These are phyloP conservation scores for Halictus ligatus DNA, from an alignment of 2,888 invertebrate species.

Conservation along the genomic window DNA sequence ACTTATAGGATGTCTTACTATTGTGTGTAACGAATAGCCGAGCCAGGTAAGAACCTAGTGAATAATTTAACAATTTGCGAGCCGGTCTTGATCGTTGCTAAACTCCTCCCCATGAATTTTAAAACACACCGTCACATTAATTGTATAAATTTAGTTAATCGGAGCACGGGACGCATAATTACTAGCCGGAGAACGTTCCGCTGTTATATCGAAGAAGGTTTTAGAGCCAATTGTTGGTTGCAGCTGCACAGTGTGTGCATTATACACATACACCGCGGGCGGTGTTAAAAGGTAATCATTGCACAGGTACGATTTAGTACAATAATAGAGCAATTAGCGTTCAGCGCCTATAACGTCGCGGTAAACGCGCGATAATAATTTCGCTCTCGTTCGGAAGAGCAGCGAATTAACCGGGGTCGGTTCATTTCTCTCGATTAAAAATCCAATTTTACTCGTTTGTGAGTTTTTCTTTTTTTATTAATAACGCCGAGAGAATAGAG, in stretches of 20 bases:
- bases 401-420: background rate
- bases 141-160: background rate
- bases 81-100: background rate
- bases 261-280: background rate
- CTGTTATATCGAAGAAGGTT: background rate
- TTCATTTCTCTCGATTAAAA: background rate
- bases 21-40: too few relatives aligned
- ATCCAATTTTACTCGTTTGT: background rate
- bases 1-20: too few relatives aligned
- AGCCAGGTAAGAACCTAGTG: too few relatives aligned
- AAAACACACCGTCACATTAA: background rate
- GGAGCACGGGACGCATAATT: background rate
- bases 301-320: background rate
- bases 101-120: background rate
- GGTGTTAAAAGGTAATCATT: background rate
- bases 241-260: background rate
- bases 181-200: background rate
- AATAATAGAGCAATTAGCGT: constrained; percentile 9
- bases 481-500: background rate
- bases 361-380: background rate
- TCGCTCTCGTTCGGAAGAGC: background rate
- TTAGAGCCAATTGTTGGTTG: constrained; percentile 1
- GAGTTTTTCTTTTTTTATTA: background rate
- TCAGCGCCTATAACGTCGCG: background rate
- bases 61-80: too few relatives aligned